Evolutionary conservation across 2,797 vertebrate genomes (phyloP), one percentile per base, ranked within the genome.

Genomic region (Schizopygopsis malacanthus): DNA sequence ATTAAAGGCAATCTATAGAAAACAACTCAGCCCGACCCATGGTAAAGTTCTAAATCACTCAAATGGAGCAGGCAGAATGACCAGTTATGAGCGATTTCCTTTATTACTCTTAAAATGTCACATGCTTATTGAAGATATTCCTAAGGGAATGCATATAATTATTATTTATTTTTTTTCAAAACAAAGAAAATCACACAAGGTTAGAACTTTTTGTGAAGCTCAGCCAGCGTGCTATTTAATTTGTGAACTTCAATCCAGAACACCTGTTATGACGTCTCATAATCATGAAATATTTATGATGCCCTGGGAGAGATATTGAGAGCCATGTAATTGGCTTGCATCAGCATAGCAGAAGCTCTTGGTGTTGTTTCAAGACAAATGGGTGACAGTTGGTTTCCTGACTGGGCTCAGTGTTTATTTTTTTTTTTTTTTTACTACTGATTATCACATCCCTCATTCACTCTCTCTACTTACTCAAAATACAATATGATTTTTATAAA

Each of bases 61-160:
- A 65, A 20, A 67, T 20, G 15, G 20, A 20, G 45, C 72, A 67
- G 15, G 18, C 45, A 41, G 22, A 52, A 37, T 83, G 59, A 25
- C 59, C 72, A 41, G 82, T 83, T 76, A 83, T 50, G 82, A 52
- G 33, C 28, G 22, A 41, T 78, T 70, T 61, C 39, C 4, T 72
- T 85, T 50, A 71, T 85, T 37, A 61, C 13, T 4, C 59, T 85
- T 79, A 79, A 78, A 84, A 85, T 85, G 77, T 71, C 76, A 79
- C 76, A 70, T 59, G 25, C 52, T 79, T 79, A 63, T 85, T 85
- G 7, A 61, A 79, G 25, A 15, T 56, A 77, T 78, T 18, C 65
- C 52, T 20, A 61, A 47, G 83, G 37, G 67, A 71, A 79, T 79
- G 9, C 9, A 61, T 39, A 39, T 39, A 6, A 1, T 5, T 39